phyloP scores from a whole-genome alignment of 2,797 vertebrate genomes.

The Chaenodraco wilsoni region DNA sequence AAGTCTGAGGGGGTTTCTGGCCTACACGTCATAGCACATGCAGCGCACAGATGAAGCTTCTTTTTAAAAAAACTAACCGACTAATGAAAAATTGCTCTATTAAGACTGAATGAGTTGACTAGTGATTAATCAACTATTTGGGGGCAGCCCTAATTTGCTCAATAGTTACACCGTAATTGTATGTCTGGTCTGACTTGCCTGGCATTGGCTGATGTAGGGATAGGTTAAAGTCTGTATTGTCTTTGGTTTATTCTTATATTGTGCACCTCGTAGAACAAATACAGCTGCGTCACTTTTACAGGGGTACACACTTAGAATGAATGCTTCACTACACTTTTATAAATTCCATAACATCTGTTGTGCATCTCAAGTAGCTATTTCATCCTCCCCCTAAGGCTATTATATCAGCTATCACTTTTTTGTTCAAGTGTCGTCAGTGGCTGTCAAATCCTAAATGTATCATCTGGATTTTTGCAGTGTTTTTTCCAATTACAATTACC shows the following conservation, averaged over 20 bases:
- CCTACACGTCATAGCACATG: no score
- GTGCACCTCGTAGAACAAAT: not conserved
- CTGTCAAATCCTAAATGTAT: not conserved
- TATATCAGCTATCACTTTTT: not conserved
- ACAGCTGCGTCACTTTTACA: not conserved
- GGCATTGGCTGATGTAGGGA: not conserved
- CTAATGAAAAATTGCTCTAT: no score
- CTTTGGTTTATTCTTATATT: not conserved
- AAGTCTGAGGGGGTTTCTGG: no score
- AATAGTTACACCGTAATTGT: not conserved
- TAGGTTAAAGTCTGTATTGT: not conserved
- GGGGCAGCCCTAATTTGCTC: no score
- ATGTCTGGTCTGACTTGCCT: not conserved
- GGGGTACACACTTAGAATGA: not conserved
- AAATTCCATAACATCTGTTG: not conserved
- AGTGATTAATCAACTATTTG: no score
- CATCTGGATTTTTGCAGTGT: not conserved
- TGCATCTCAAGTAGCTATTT: not conserved
- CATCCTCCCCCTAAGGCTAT: not conserved
- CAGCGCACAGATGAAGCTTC: no score
- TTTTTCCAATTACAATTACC: not conserved
- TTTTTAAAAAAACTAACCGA: no score
- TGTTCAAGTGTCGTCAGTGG: not conserved
- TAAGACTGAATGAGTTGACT: no score
- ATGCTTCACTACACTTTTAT: not conserved